Evolutionary conservation across 1,140 invertebrate species (phyloP), one percentile per base, ranked within the genome.

Genomic region (Ephestia elutella): DNA sequence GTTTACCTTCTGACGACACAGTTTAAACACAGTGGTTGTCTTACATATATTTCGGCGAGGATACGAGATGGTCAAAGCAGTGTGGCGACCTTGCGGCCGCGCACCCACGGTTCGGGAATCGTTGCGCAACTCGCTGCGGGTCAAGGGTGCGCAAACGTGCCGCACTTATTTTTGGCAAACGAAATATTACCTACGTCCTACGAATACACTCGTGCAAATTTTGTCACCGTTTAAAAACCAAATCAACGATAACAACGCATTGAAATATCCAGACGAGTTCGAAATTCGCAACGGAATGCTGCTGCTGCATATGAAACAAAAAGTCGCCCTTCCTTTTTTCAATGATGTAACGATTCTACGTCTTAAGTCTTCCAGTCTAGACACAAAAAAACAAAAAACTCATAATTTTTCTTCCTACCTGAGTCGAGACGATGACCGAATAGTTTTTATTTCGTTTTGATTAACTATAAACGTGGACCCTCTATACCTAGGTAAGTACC

Each of bases 141-240:
- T 86, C 80, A 83, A 86, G 82, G 80, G 78, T 83, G 66, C 68
- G 59, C 38, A 44, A 73, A 71, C 77, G 71, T 72, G 77, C 69
- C 70, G 70, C 69, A 74, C 73, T 75, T 73, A 78, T 73, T 82
- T 86, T 86, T 75, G 73, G 77, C 70, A 56, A 56, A 20, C 28
- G 66, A 68, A 70, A 70, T 65, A 54, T 70, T 75, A 72, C 70
- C 70, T 71, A 73, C 67, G 70, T 3, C 21, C 21, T 25, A 25
- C 21, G 21, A 70, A 63, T 67, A 62, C 68, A 73, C 32, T 19
- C 54, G 73, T 78, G 68, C 73, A 71, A 71, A 73, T 74, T 71
- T 70, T 60, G 59, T 63, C 62, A 61, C 63, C 65, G 60, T 70
- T 64, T 32, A 71, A 63, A 71, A 71, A 59, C 30, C 54, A 62